Evolutionary conservation across 2,113 vertebrate genomes (phyloP).

Genomic region (Coreoperca whiteheadi): DNA sequence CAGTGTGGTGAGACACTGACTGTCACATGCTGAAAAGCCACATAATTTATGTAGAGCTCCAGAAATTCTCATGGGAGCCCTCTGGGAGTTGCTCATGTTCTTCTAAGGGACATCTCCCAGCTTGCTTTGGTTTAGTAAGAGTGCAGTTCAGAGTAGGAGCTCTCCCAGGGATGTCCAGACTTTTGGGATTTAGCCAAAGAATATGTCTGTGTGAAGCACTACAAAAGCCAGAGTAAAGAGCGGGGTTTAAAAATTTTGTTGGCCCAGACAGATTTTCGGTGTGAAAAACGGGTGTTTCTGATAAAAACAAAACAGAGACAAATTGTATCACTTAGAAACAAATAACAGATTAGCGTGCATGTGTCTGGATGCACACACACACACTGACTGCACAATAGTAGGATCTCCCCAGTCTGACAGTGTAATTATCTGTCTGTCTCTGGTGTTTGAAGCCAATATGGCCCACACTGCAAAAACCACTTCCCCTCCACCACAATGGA

Average conservation of each 20-base stretch:
- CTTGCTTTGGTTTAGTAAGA: neutral
- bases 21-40: conserved; percentile 54
- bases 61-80: conserved; percentile 45
- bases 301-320: conserved; percentile 32
- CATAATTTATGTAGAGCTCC: conserved; percentile 35
- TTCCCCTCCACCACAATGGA: conserved; percentile 59
- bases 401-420: conserved; percentile 45
- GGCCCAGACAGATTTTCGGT: neutral
- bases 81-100: conserved; percentile 12
- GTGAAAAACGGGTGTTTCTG: conserved; percentile 38
- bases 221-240: conserved; percentile 14
- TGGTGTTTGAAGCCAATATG: conserved; percentile 46
- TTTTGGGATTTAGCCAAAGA: conserved; percentile 37
- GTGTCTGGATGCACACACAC: conserved; percentile 7
- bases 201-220: conserved; percentile 27
- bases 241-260: neutral
- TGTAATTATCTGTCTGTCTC: conserved; percentile 55
- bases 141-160: conserved; percentile 14
- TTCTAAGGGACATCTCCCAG: conserved; percentile 31
- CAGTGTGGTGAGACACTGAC: conserved; percentile 40
- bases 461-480: conserved; percentile 57
- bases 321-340: conserved; percentile 31
- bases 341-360: conserved; percentile 7
- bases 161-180: conserved; percentile 47
- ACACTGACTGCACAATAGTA: conserved; percentile 40